A percentile compares a stretch with the other conserved stretches of the same genome.
phyloP scores from a whole-genome alignment of 2,113 vertebrate genomes.

The Leucopternis melanops region DNA sequence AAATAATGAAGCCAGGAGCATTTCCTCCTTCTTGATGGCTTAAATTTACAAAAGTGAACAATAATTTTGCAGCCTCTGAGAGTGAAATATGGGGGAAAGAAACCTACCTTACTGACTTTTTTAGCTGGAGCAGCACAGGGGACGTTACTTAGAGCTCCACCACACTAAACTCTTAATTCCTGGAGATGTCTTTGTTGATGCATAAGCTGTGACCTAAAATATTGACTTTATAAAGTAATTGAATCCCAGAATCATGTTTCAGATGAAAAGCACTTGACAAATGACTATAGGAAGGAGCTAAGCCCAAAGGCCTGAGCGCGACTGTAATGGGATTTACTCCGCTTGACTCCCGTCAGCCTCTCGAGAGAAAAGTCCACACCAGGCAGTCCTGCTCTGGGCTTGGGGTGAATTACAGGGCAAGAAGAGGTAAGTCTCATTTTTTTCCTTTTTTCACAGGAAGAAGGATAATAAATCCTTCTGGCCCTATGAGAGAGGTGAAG shows the following conservation, averaged over 20 bases:
- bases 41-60: conserved; percentile 25
- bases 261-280: conserved; percentile 54
- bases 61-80: conserved; percentile 21
- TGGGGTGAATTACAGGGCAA: neutral
- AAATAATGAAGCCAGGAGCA: neutral
- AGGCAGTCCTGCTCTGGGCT: neutral
- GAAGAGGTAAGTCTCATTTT: neutral
- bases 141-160: conserved; percentile 24
- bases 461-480: neutral
- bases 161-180: neutral
- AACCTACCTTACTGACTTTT: conserved; percentile 4
- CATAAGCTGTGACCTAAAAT: conserved; percentile 57
- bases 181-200: conserved; percentile 50
- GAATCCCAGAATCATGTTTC: conserved; percentile 59
- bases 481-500: neutral
- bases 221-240: conserved; percentile 65
- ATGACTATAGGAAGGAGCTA: neutral
- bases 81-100: conserved; percentile 14
- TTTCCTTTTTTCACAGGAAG: neutral
- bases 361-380: neutral
- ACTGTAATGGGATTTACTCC: conserved; percentile 10
- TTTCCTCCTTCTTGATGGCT: neutral
- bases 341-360: neutral
- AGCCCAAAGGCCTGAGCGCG: neutral
- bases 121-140: neutral